phyloP scores from a whole-genome alignment of 1,140 invertebrate genomes.

The Lepidostoma basale region DNA sequence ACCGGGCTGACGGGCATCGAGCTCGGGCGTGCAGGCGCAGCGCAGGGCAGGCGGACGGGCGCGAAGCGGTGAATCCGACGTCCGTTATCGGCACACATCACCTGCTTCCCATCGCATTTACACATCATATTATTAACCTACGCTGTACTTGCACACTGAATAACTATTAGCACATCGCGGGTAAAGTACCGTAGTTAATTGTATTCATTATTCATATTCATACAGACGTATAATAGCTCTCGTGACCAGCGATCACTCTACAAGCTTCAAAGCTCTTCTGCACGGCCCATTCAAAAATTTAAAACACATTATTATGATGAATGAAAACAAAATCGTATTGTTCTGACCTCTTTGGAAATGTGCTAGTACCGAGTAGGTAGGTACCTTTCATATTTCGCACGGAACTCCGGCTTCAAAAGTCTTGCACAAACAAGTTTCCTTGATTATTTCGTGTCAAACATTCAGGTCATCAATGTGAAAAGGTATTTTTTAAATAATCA shows the following conservation, averaged over 20 bases:
- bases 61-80: too few species aligned
- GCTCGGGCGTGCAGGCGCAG: too few species aligned
- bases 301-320: too few species aligned
- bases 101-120: not conserved
- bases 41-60: too few species aligned
- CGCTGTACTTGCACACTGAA: not conserved
- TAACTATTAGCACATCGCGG: not conserved
- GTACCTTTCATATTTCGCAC: conserved; percentile 5
- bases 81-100: conserved; percentile 23
- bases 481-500: not conserved
- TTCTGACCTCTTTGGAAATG: not conserved
- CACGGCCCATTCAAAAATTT: too few species aligned
- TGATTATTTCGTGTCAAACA: not conserved
- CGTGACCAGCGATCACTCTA: not conserved
- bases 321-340: conserved; percentile 8
- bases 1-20: too few species aligned
- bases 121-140: too few species aligned
- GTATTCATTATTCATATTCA: not conserved
- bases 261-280: too few species aligned
- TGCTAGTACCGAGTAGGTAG: too few species aligned
- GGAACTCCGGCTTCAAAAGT: not conserved
- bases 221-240: not conserved
- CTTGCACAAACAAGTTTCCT: conserved; percentile 3
- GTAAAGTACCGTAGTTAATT: not conserved
- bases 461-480: conserved; percentile 15